Evolutionary conservation across 2,113 vertebrate species (phyloP), one percentile per base, ranked within the genome.

Genomic region (Gymnobelideus leadbeateri): DNA sequence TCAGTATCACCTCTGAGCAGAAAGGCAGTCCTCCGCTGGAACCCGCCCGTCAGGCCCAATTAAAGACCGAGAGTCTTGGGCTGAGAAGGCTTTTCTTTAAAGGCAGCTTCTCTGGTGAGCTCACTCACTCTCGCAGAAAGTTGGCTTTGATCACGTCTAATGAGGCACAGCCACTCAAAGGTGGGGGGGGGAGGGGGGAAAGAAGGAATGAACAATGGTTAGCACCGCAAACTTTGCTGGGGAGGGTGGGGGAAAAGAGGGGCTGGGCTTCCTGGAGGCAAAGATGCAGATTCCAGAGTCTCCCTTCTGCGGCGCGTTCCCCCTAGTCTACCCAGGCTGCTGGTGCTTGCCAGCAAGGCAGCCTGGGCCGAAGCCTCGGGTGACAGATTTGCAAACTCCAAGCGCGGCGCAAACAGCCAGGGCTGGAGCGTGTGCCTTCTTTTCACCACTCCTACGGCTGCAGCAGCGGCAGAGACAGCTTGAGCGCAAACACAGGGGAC

Each of bases 1-100:
- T 97, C 96, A 95, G 97, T 95, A 97, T 97, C 97, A 95, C 95
- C 89, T 57, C 89, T 51, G 94, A 98, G 91, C n/a, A 95, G 91
- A 95, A 96, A 21, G 23, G 89, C 49, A 24, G 49, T 26, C 46
- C 28, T 8, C 16, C 1, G 37, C 2, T 8, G 4, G 37, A 37
- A 68, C 14, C 28, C 68, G 37, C 37, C 68, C 37, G 68, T 3
- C 61, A 31, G 61, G 61, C 61, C 61, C 31, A 57, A 5, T 57
- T 1, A 57, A 57, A 19, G 55, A 4, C 55, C 0, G 57, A 61
- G 26, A 0, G 54, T 12, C 10, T 55, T 26, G 28, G 57, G 57
- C 14, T 21, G 68, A 4, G 4, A 28, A 26, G 26, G 57, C 57
- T 68, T 37, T 31, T 68, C n/a, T 31, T 31, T 5, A 37, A 61